Evolutionary conservation across 2,113 vertebrate species (phyloP), one percentile per base, ranked within the genome.

Genomic region (Spheniscus mendiculus): DNA sequence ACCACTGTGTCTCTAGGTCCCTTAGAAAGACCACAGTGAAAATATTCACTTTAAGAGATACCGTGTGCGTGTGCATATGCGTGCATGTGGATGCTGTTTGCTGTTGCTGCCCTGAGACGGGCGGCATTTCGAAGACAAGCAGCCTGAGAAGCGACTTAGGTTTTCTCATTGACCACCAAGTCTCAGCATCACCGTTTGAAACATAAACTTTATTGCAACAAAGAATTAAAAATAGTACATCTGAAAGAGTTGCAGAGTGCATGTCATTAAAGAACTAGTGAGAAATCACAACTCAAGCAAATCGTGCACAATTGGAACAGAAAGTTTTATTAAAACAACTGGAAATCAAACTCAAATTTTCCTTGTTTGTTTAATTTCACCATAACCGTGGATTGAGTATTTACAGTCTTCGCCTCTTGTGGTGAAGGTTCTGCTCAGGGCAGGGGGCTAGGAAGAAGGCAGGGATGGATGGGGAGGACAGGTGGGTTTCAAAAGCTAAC

Each of bases 191-290:
- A 92, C 67, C 38, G 15, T 98, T 98, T 98, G 97, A 98, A 98
- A 98, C 94, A 97, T 95, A 98, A 94, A 95, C 94, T 98, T 99
- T 99, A 98, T 98, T 99, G 96, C 97, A 97, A 98, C 97, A 91
- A 95, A 97, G 90, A 98, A 98, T 98, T 98, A 98, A 98, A 98
- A 98, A 98, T 98, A 98, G 95, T 97, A 92, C 95, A 94, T 97
- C 89, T 96, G 91, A 97, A 97, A 96, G 92, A 95, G 83, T 81
- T 82, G 88, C 90, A 81, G 81, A 83, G 74, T 72, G 70, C 18
- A 59, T 94, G 93, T 92, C 78, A 95, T 87, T 80, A 83, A 96
- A 96, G 94, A 96, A 96, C 71, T 95, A 90, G 93, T 93, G 89
- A 94, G 96, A 98, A 98, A 98, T 96, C 96, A 98, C 96, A 97